Conservation (phyloP, 2,797 vertebrate genomes). For the Nothura maculosa region DNA sequence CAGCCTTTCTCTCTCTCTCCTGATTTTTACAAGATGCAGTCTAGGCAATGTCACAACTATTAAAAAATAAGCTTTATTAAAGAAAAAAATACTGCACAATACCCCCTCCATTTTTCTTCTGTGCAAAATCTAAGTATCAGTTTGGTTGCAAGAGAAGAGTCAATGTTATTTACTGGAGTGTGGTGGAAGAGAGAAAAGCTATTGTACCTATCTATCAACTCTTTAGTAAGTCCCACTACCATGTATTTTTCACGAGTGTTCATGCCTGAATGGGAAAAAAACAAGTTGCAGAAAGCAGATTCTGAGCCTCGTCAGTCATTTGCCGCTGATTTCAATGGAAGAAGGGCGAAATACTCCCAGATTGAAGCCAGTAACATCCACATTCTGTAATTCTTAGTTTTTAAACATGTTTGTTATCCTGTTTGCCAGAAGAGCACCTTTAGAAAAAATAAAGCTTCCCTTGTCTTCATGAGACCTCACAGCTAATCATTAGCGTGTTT, state of each 20-base stretch:
- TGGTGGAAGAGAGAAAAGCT: background rate
- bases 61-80: slow-evolving; percentile 5
- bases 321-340: background rate
- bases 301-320: background rate
- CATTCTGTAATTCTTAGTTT: background rate
- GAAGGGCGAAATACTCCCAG: background rate
- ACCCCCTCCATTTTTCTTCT: background rate
- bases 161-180: background rate
- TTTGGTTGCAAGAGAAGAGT: background rate
- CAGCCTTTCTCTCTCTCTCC: background rate
- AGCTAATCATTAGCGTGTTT: slow-evolving; percentile 43
- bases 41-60: background rate
- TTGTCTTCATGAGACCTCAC: slow-evolving; percentile 30
- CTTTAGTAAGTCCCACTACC: background rate
- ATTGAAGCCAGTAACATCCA: background rate
- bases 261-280: background rate
- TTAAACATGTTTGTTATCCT: background rate
- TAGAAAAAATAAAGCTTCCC: background rate
- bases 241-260: background rate
- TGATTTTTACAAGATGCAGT: slow-evolving; percentile 17
- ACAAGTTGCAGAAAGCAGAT: background rate
- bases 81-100: background rate
- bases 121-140: slow-evolving; percentile 8
- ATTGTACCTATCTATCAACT: background rate
- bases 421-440: background rate